phyloP scores from a whole-genome alignment of 2,797 vertebrate species.

The Chiroxiphia lanceolata region DNA sequence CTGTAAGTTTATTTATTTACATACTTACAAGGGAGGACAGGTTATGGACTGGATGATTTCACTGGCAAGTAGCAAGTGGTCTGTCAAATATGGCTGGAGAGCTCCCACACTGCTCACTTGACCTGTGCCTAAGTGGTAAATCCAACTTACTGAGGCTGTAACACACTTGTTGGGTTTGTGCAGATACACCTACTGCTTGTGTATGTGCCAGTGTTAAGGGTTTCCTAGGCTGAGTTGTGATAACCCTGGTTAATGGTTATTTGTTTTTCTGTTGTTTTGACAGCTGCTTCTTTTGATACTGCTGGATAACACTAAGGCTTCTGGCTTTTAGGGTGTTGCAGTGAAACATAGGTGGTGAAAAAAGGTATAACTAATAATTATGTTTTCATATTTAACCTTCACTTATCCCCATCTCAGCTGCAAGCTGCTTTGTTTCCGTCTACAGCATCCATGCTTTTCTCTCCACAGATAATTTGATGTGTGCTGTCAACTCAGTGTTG shows the following conservation, averaged over 20 bases:
- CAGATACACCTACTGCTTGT: not conserved
- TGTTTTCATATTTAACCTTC: not conserved
- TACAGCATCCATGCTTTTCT: not conserved
- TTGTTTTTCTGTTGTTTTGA: not conserved
- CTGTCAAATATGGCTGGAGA: not conserved
- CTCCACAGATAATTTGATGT: not conserved
- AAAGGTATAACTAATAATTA: not conserved
- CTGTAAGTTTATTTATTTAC: not conserved
- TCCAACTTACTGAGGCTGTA: not conserved
- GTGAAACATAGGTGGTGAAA: not conserved
- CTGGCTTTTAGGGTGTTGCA: not conserved
- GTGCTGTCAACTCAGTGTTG: not conserved
- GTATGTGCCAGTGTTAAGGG: rapidly evolving
- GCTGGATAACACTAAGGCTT: not conserved
- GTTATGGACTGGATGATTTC: not conserved
- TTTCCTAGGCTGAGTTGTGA: not conserved
- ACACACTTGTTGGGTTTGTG: not conserved
- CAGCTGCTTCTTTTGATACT: not conserved
- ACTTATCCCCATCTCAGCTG: not conserved
- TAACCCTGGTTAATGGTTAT: not conserved
- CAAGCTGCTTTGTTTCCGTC: not conserved
- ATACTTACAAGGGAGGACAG: not conserved
- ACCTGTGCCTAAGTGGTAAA: not conserved
- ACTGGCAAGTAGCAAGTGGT: not conserved
- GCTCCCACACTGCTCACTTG: not conserved